Base-by-base conservation (phyloP, 2,888 invertebrate genomes). In the Agonopterix subpropinquella region DNA sequence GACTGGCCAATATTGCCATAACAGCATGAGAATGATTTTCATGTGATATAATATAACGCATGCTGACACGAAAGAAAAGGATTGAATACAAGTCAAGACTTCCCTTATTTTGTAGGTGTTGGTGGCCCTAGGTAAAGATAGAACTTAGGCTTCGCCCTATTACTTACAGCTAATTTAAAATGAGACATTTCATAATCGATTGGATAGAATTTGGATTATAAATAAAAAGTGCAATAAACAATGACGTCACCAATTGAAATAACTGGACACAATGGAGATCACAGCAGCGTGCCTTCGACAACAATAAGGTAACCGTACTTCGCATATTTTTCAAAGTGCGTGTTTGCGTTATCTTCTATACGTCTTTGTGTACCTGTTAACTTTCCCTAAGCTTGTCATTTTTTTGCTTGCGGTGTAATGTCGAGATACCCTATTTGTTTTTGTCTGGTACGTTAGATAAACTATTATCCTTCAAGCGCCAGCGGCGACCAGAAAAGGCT, bases 391-490 rank as follows among this genome's bases (percentile, higher is more conserved):
- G 64, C 42, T 65, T 66, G 68, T 65, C 57, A 60, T 74, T 77
- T 80, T 77, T 77, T 66, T 55, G 61, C 55, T 45, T 57, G 56
- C 60, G 63, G 72, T 75, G 63, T 76, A 75, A 76, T 77, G 64
- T 73, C 61, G 67, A 64, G 61, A 58, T 56, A 57, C 61, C 51
- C 65, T 77, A 77, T 82, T 82, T 82, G 74, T 77, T 78, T 73
- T 73, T 68, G 69, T 73, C 73, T 72, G 68, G 54, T 57, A 60
- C 59, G 69, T 54, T 61, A 73, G 77, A 76, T 83, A 77, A 80
- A 60, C 62, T 59, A 79, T 80, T 82, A 82, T 82, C 59, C 61
- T 51, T 49, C 54, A 64, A 82, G 77, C 74, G 76, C 76, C 80
- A 76, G 73, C 78, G 79, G 78, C 78, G 67, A 64, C 55, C 53